Evolutionary conservation across 2,888 invertebrate species (phyloP).

Genomic region (Cylloceria caligata): DNA sequence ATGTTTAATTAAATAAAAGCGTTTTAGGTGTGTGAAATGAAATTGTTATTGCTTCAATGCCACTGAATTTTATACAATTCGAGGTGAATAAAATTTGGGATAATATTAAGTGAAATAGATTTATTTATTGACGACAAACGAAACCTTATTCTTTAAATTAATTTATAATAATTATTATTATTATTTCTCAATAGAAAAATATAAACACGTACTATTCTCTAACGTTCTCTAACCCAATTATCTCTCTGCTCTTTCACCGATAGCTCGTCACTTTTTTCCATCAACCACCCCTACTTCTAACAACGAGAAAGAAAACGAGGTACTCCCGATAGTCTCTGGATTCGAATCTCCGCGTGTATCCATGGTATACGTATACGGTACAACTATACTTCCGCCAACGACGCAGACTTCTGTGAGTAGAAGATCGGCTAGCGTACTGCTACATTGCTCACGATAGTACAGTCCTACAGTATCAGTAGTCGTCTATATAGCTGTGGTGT

Average conservation of each 20-base stretch:
- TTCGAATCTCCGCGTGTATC: slow-evolving; percentile 15
- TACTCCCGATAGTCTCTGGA: slow-evolving; percentile 17
- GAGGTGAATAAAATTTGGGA: no score
- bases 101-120: no score
- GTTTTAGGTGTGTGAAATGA: no score
- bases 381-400: slow-evolving; percentile 5
- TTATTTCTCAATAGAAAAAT: no score
- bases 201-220: no score
- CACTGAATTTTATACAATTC: no score
- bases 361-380: not conserved
- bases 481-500: slow-evolving; percentile 1
- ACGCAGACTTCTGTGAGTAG: slow-evolving; percentile 20
- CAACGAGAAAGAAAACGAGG: slow-evolving; percentile 14
- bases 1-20: no score
- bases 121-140: no score
- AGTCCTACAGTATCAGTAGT: slow-evolving; percentile 24
- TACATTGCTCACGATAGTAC: slow-evolving; percentile 18
- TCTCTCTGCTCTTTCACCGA: slow-evolving; percentile 8
- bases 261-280: slow-evolving; percentile 1
- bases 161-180: no score
- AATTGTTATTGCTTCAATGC: no score
- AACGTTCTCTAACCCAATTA: not conserved
- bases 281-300: not conserved
- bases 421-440: not conserved
- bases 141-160: no score